Conservation (phyloP, 2,888 invertebrate genomes). For the Cordilura impudica region DNA sequence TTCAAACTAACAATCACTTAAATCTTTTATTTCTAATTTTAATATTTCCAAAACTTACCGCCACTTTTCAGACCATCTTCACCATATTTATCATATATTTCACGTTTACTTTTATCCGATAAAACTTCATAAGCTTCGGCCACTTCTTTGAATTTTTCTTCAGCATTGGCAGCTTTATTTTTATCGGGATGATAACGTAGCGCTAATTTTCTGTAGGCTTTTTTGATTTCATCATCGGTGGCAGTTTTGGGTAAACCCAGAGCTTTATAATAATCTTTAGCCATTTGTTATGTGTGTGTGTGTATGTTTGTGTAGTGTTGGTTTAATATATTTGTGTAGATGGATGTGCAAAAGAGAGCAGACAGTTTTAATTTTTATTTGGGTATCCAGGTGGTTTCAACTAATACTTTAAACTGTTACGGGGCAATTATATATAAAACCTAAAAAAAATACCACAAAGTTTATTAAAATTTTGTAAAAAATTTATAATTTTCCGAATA, state of each 20-base stretch:
- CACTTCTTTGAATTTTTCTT: constrained; percentile 97
- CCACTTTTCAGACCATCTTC: constrained; percentile 95
- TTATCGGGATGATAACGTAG: constrained; percentile 99
- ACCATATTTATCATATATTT: constrained; percentile 95
- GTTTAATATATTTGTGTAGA: neutral
- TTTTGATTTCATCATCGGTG: constrained; percentile 97
- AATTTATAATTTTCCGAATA: neutral
- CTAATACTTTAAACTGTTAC: constrained; percentile 46
- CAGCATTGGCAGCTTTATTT: constrained; percentile 96
- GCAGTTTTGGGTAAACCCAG: constrained; percentile 92
- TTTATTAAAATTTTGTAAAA: too few species aligned
- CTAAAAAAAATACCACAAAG: too few species aligned
- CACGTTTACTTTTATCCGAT: constrained; percentile 96
- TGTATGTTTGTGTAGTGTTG: constrained; percentile 13
- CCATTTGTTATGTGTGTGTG: constrained; percentile 81
- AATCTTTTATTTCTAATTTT: too few species aligned
- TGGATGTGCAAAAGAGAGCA: neutral
- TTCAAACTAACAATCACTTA: too few species aligned
- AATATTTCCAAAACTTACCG: constrained; percentile 68
- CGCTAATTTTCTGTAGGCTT: constrained; percentile 97
- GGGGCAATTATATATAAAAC: neutral
- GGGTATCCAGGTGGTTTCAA: constrained; percentile 17
- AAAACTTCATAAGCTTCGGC: constrained; percentile 99
- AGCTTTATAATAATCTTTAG: constrained; percentile 98
- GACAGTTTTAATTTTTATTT: neutral